Base-by-base conservation (phyloP, 2,888 invertebrate genomes). In the Aphidoletes aphidimyza region DNA sequence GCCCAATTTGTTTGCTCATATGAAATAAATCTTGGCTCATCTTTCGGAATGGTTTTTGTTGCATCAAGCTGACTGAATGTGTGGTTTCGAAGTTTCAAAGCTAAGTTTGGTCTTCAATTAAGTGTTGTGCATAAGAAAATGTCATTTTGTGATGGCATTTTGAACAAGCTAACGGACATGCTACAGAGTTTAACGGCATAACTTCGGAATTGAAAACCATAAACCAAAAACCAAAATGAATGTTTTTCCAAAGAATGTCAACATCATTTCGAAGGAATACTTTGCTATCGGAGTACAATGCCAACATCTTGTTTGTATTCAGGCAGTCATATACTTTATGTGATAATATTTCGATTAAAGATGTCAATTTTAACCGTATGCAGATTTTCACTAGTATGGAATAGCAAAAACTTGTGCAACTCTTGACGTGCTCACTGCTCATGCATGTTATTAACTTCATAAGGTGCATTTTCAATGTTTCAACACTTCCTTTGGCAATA, bases 21-120 rank as follows among this genome's bases (percentile, higher is more conserved):
- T n/a, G n/a, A n/a, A n/a, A n/a, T n/a, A n/a, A n/a, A n/a, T n/a
- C n/a, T n/a, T n/a, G n/a, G n/a, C n/a, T n/a, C n/a, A n/a, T n/a
- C n/a, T n/a, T n/a, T n/a, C n/a, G n/a, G n/a, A n/a, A n/a, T n/a
- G n/a, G n/a, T n/a, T n/a, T n/a, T n/a, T n/a, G n/a, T n/a, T n/a
- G n/a, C n/a, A n/a, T n/a, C n/a, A n/a, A n/a, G n/a, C n/a, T n/a
- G n/a, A 69, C 26, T 69, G n/a, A 9, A 30, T 34, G 34, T 69
- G n/a, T 17, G 69, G 30, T 69, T 69, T 69, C 14, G 11, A 69
- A 69, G 69, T 69, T 69, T 30, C 30, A 69, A 69, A 69, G 69
- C 30, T 14, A 30, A 11, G 26, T 54, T 54, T 69, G 30, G 34
- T 69, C 69, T 69, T 34, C 69, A 69, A 69, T 69, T 69, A 30